Percentiles rank a stretch among this genome's conserved stretches.
Conservation (phyloP, 1,140 invertebrate species). For the Hetaerina americana region DNA sequence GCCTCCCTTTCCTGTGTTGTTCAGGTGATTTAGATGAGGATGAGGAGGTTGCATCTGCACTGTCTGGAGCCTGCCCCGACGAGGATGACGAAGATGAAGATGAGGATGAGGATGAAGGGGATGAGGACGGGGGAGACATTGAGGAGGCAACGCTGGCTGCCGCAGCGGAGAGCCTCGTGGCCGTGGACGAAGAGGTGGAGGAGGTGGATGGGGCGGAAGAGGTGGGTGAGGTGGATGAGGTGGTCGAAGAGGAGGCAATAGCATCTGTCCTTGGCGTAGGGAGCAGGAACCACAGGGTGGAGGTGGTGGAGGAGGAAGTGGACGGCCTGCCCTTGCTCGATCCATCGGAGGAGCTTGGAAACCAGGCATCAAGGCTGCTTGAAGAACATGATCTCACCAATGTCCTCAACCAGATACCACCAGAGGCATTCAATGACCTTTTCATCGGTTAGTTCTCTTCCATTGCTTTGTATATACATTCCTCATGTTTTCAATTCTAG, state of each 20-base stretch:
- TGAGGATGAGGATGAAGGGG: neutral
- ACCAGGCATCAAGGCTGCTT: conserved; percentile 36
- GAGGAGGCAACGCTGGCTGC: neutral
- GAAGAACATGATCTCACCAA: conserved; percentile 82
- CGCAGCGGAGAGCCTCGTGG: neutral
- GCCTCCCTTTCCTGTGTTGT: too few relatives aligned
- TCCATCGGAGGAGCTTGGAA: conserved; percentile 28
- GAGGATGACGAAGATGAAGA: neutral
- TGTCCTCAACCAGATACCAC: conserved; percentile 75
- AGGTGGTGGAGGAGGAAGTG: conserved; percentile 33
- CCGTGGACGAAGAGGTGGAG: neutral
- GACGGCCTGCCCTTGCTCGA: conserved; percentile 30
- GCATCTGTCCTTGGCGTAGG: neutral
- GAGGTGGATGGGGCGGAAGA: neutral
- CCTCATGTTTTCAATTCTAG: too few relatives aligned
- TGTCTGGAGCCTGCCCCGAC: neutral
- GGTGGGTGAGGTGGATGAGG: neutral
- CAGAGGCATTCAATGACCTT: conserved; percentile 82
- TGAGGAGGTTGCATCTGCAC: neutral
- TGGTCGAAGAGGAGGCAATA: neutral
- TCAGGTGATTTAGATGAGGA: neutral
- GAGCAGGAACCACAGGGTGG: conserved; percentile 15
- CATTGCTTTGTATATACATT: neutral
- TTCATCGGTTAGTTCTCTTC: conserved; percentile 49
- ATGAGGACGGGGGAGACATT: neutral